Conservation (phyloP, 2,797 vertebrate genomes). For the Siniperca undulata region DNA sequence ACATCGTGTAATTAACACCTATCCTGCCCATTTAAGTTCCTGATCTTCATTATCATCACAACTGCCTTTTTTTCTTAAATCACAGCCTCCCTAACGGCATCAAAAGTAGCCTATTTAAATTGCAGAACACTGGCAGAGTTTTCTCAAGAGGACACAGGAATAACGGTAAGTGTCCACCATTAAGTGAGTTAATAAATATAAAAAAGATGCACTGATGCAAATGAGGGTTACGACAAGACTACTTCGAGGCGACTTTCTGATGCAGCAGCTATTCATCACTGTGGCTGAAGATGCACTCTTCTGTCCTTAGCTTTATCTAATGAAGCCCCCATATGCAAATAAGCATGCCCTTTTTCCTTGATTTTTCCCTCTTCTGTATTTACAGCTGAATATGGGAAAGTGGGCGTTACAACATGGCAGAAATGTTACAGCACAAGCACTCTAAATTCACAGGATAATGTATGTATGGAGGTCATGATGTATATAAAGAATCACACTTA, state of each 20-base stretch:
- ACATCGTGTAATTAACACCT: constrained; percentile 71
- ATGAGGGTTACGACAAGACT: constrained; percentile 95
- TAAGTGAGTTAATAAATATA: constrained; percentile 85
- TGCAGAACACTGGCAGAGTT: constrained; percentile 84
- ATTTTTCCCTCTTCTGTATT: constrained; percentile 86
- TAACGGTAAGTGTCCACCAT: constrained; percentile 85
- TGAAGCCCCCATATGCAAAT: constrained; percentile 99
- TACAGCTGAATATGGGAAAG: constrained; percentile 88
- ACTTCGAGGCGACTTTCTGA: constrained; percentile 94
- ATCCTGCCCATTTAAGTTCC: constrained; percentile 55
- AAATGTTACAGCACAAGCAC: constrained; percentile 58
- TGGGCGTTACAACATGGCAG: constrained; percentile 58
- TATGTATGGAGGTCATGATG: constrained; percentile 73
- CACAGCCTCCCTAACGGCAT: constrained; percentile 73
- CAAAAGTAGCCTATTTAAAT: constrained; percentile 83
- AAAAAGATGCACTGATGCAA: constrained; percentile 88
- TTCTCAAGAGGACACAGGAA: constrained; percentile 79
- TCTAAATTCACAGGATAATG: constrained; percentile 67
- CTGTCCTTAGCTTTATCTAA: constrained; percentile 99
- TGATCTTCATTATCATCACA: constrained; percentile 59
- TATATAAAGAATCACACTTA: constrained; percentile 46
- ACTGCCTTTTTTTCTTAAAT: constrained; percentile 51
- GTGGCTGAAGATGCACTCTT: constrained; percentile 93
- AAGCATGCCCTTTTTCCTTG: constrained; percentile 94
- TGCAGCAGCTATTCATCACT: constrained; percentile 98